Evolutionary conservation across 92 coral and sea anemone genomes (phyloP), one percentile per base, ranked within the genome.

Genomic region (Phenganax stokvisi): DNA sequence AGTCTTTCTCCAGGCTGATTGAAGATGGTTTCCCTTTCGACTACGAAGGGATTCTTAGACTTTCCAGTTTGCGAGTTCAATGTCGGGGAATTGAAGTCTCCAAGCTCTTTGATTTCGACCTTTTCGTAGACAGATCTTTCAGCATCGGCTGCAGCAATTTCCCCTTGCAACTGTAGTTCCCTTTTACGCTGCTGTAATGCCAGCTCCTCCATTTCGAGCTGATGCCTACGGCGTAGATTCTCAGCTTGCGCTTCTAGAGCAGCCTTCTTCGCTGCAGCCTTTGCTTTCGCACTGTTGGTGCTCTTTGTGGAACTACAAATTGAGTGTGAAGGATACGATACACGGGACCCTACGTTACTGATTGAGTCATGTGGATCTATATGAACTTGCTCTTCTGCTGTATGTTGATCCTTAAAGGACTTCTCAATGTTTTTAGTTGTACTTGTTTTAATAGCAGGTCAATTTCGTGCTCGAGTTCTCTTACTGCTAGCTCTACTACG

Each of bases 91-190:
- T 28, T 15, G 13, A n/a, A 16, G 12, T 58, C 7, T 16, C 71
- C 25, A 77, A 16, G 81, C 28, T 51, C 68, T 15, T 56, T 29
- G 25, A 51, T 10, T 5, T 53, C 61, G 30, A 9, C 57, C 64
- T 3, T 3, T 6, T 80, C 74, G 57, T 9, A 11, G 44, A 52
- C 2, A 5, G 54, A 37, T 15, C 10, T 6, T 59, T 79, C 83
- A 27, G 83, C 83, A 37, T 59, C 83, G 57, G 83, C 58, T 28
- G 54, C 54, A 51, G 83, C 57, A n/a, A 79, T 79, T 79, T 79
- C 83, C 6, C 17, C 57, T 29, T 51, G 57, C 0, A 79, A 12
- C 62, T 79, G 27, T 20, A 79, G 74, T 25, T 68, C 56, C 10
- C 44, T 56, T 62, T 47, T 79, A 6, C 56, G 52, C 20, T 79